Percentiles rank a stretch among this genome's conserved stretches.
Conservation (phyloP, 2,797 vertebrate genomes). For the Poeciliopsis gracilis region DNA sequence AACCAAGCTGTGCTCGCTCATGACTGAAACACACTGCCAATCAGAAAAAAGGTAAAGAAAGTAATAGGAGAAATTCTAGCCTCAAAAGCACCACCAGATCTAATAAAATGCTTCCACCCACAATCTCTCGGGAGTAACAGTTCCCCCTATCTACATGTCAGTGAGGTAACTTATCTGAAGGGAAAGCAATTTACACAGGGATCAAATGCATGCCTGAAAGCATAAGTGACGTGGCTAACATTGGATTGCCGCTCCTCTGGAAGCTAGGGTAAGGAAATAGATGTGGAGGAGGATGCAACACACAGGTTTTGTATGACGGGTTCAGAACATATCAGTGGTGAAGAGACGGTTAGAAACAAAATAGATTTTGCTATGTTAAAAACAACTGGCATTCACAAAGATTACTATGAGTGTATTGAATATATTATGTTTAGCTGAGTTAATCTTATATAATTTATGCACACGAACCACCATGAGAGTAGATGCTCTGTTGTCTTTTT, state of each 20-base stretch:
- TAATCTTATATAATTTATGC: not conserved
- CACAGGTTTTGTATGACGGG: constrained; percentile 67
- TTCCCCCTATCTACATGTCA: constrained; percentile 75
- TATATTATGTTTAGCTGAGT: constrained; percentile 15
- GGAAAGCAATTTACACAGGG: constrained; percentile 79
- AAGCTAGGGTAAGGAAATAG: constrained; percentile 60
- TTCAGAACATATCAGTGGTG: constrained; percentile 65
- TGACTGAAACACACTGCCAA: constrained; percentile 40
- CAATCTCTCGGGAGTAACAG: constrained; percentile 67
- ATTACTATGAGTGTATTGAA: constrained; percentile 10
- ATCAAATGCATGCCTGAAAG: constrained; percentile 77
- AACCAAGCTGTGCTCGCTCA: constrained; percentile 28
- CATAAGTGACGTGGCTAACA: constrained; percentile 70
- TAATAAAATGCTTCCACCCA: constrained; percentile 77
- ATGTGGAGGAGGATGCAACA: constrained; percentile 63
- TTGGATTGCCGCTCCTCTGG: constrained; percentile 57
- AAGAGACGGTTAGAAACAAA: constrained; percentile 67
- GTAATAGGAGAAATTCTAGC: constrained; percentile 57
- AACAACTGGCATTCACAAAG: constrained; percentile 44
- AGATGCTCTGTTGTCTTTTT: not conserved
- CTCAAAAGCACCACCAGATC: constrained; percentile 63
- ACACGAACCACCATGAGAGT: not conserved
- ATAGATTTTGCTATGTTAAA: constrained; percentile 28
- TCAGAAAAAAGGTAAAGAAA: constrained; percentile 28
- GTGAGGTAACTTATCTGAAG: constrained; percentile 76